A percentile compares a stretch with the other conserved stretches of the same genome.
phyloP scores from a whole-genome alignment of 2,888 invertebrate species.

The Drosophila tripunctata region DNA sequence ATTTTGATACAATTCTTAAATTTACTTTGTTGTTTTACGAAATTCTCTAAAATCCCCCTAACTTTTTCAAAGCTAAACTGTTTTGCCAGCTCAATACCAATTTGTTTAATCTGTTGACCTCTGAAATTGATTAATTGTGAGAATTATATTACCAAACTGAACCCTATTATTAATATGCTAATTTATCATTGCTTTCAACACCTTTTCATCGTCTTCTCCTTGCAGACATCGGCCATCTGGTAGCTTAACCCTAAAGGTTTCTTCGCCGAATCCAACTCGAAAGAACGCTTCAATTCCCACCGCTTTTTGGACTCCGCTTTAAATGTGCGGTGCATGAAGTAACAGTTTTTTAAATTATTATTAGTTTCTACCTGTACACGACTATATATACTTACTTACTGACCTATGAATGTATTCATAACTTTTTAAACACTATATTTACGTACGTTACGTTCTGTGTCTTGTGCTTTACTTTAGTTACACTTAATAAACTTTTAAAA shows the following conservation, averaged over 20 bases:
- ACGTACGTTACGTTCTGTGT: conserved; percentile 11
- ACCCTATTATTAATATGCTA: neutral
- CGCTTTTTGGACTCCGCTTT: conserved; percentile 21
- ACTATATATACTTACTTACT: conserved; percentile 25
- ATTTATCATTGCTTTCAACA: neutral
- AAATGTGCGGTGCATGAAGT: conserved; percentile 4
- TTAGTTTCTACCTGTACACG: conserved; percentile 21
- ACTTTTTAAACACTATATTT: neutral
- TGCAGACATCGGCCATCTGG: conserved; percentile 70
- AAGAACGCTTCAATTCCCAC: neutral
- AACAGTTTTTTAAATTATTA: conserved; percentile 17
- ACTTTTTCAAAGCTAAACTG: too few relatives aligned
- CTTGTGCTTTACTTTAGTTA: conserved; percentile 33
- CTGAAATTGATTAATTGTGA: too few relatives aligned
- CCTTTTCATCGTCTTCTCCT: conserved; percentile 1
- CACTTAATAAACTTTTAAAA: conserved; percentile 59
- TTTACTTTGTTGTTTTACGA: too few relatives aligned
- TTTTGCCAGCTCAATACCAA: too few relatives aligned
- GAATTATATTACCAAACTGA: neutral
- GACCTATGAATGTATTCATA: conserved; percentile 7
- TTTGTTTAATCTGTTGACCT: too few relatives aligned
- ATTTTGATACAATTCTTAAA: too few relatives aligned
- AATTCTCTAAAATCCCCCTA: too few relatives aligned
- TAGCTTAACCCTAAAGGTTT: conserved; percentile 24
- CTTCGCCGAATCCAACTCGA: neutral